phyloP scores from a whole-genome alignment of 2,888 invertebrate species.

The Sminthurides aquaticus region DNA sequence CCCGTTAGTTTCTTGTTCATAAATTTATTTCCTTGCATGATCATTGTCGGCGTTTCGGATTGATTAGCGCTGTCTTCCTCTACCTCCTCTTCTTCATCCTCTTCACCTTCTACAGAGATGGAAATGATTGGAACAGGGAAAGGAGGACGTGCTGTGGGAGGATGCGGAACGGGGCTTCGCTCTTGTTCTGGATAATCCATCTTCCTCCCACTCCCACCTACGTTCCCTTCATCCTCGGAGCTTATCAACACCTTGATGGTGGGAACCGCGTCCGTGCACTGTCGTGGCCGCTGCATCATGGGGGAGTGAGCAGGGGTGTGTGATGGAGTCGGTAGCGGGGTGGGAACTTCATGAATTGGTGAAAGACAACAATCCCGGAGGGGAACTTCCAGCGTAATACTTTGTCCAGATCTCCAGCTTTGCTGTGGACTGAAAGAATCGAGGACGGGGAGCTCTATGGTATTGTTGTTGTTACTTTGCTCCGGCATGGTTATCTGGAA shows the following conservation, averaged over 20 bases:
- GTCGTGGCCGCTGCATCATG: slow-evolving; percentile 49
- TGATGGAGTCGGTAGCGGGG: slow-evolving; percentile 55
- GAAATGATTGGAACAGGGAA: slow-evolving; percentile 42
- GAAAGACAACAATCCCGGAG: slow-evolving; percentile 62
- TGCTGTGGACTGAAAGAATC: slow-evolving; percentile 37
- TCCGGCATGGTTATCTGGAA: slow-evolving; percentile 39
- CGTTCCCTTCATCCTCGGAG: slow-evolving; percentile 37
- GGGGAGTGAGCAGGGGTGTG: slow-evolving; percentile 63
- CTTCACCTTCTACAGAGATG: slow-evolving; percentile 45
- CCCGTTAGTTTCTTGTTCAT: slow-evolving; percentile 48
- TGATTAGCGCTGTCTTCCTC: slow-evolving; percentile 43
- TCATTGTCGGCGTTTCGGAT: slow-evolving; percentile 35
- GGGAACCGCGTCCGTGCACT: slow-evolving; percentile 27
- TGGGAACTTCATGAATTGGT: slow-evolving; percentile 67
- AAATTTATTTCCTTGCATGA: not conserved
- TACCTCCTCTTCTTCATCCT: slow-evolving; percentile 47
- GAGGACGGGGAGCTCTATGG: slow-evolving; percentile 42
- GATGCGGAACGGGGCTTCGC: not conserved
- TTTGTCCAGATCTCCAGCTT: slow-evolving; percentile 57
- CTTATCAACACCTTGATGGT: slow-evolving; percentile 36
- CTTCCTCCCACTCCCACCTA: not conserved
- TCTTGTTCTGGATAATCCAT: not conserved
- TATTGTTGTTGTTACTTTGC: slow-evolving; percentile 25
- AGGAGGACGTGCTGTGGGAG: not conserved
- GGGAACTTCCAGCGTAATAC: slow-evolving; percentile 69